These are phyloP conservation scores for Euura lappo DNA, from an alignment of 1,140 invertebrate species.

Conservation along the genomic window DNA sequence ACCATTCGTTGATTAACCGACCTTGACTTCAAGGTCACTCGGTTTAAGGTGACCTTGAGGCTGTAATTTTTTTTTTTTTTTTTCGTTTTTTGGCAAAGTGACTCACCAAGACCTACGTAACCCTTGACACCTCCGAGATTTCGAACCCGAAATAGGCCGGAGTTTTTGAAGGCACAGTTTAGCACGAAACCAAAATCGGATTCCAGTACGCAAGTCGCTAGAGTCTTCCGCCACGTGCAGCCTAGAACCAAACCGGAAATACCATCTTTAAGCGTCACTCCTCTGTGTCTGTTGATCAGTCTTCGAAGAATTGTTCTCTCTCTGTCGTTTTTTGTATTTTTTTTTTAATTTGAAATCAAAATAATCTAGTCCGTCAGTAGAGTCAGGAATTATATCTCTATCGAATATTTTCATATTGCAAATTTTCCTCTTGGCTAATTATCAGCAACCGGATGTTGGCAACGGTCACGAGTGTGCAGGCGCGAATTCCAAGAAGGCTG, in stretches of 20 bases:
- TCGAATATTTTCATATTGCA: no score
- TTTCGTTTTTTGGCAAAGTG: slow-evolving; percentile 6
- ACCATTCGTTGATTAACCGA: no score
- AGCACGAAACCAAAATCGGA: slow-evolving; percentile 87
- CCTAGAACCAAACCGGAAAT: slow-evolving; percentile 57
- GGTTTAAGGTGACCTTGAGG: background rate
- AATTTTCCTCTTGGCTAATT: no score
- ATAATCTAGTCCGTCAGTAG: no score
- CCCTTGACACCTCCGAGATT: slow-evolving; percentile 89
- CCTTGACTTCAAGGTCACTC: background rate
- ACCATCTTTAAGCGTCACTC: slow-evolving; percentile 25
- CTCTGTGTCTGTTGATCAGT: no score
- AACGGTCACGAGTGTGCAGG: no score
- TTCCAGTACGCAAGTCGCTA: slow-evolving; percentile 81
- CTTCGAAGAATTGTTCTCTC: no score
- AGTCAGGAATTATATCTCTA: no score
- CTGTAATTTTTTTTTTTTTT: background rate
- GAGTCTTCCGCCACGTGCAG: slow-evolving; percentile 56
- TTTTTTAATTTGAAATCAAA: no score
- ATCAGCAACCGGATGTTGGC: no score
- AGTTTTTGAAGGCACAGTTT: slow-evolving; percentile 91
- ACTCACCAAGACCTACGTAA: slow-evolving; percentile 83
- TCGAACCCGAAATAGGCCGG: slow-evolving; percentile 84
- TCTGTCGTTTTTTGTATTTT: no score
- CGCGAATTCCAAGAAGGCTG: no score